Conservation (phyloP, 2,797 vertebrate genomes). For the Scomberomorus guttatus region DNA sequence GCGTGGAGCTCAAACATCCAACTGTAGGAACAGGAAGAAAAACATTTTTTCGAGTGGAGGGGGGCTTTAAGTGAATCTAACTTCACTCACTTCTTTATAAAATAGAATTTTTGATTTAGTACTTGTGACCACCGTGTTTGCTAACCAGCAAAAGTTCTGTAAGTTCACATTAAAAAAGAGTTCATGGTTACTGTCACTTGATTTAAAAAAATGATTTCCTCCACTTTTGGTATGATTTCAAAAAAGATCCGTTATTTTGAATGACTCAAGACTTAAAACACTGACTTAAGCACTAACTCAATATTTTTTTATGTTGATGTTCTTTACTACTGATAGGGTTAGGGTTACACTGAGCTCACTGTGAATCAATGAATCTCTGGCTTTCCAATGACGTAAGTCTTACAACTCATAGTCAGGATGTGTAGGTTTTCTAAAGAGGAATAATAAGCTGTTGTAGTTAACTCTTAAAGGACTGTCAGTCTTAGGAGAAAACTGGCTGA, state of each 20-base stretch:
- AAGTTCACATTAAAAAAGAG: background rate
- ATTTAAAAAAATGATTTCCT: too few species aligned
- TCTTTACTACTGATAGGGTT: background rate
- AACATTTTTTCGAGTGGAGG: too few species aligned
- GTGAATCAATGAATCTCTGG: slow-evolving; percentile 36
- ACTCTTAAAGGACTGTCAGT: slow-evolving; percentile 13
- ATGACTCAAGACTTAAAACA: background rate
- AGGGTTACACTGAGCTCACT: background rate
- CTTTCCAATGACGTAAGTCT: slow-evolving; percentile 22
- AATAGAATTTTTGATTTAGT: too few species aligned
- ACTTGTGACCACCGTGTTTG: background rate
- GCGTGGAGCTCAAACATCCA: background rate
- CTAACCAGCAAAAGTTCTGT: too few species aligned
- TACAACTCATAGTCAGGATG: slow-evolving; percentile 9
- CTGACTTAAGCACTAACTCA: background rate
- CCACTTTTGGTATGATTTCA: too few species aligned
- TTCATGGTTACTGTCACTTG: too few species aligned
- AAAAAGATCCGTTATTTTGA: background rate
- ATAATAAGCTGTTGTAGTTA: slow-evolving; percentile 25
- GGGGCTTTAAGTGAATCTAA: background rate
- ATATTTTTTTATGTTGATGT: background rate
- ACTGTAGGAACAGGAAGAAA: background rate
- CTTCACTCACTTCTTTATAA: background rate
- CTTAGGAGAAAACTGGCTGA: slow-evolving; percentile 44
- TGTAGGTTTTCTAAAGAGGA: slow-evolving; percentile 18